These are phyloP conservation scores for Criorhina ranunculi DNA, from an alignment of 2,888 invertebrate species.

Conservation along the genomic window DNA sequence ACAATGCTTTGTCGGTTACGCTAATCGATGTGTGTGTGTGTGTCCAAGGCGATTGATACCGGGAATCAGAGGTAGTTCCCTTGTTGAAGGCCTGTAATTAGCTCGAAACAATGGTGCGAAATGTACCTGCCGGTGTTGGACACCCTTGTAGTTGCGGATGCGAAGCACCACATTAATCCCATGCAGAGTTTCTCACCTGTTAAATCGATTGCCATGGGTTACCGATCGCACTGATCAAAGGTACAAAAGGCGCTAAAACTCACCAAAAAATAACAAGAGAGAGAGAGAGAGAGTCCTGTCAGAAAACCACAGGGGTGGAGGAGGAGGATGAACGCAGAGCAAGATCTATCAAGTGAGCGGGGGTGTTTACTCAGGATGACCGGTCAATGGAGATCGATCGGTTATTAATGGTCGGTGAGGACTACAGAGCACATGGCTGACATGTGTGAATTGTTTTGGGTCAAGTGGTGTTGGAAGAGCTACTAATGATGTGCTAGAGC, in stretches of 20 bases:
- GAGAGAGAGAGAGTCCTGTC: conserved; percentile 23
- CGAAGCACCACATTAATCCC: conserved; percentile 70
- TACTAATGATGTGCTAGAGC: conserved; percentile 62
- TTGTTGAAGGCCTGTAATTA: conserved; percentile 59
- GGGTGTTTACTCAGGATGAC: conserved; percentile 71
- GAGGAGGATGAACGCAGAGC: conserved; percentile 1
- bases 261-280: conserved; percentile 55
- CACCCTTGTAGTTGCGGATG: conserved; percentile 57
- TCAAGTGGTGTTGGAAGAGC: conserved; percentile 59
- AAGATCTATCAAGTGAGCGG: conserved; percentile 34
- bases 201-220: conserved; percentile 11
- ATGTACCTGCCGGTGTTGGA: conserved; percentile 35
- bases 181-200: conserved; percentile 74
- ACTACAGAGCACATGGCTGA: conserved; percentile 46
- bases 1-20: conserved; percentile 45
- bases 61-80: conserved; percentile 34
- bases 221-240: conserved; percentile 68
- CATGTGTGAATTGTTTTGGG: conserved; percentile 76
- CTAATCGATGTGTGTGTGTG: conserved; percentile 39
- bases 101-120: conserved; percentile 60
- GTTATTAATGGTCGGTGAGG: conserved; percentile 66
- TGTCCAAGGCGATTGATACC: conserved; percentile 48
- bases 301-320: conserved; percentile 64
- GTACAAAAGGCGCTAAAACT: conserved; percentile 72
- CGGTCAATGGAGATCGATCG: conserved; percentile 75